Percentiles rank a stretch among this genome's conserved stretches.
phyloP scores from a whole-genome alignment of 37 sponge, comb jelly and placozoan genomes.

The Amphimedon queenslandica region DNA sequence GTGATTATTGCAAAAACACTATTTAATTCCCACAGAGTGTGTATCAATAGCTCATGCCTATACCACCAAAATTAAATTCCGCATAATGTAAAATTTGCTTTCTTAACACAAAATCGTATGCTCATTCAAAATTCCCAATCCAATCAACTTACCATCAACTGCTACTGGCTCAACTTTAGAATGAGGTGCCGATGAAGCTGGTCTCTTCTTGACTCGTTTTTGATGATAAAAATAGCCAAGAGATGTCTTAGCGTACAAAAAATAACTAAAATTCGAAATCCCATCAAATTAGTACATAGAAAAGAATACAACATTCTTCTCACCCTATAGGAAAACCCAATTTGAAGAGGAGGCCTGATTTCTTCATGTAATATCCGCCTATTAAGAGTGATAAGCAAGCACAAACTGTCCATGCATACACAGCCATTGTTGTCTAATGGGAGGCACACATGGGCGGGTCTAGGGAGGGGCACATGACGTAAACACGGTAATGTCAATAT shows the following conservation, averaged over 20 bases:
- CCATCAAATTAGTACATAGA: not conserved
- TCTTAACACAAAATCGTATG: not conserved
- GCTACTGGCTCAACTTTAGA: not conserved
- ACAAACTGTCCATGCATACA: too few species aligned
- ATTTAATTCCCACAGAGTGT: too few species aligned
- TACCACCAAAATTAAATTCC: too few species aligned
- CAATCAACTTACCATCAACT: not conserved
- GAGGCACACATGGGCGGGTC: too few species aligned
- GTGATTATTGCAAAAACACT: too few species aligned
- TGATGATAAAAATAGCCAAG: conserved; percentile 47
- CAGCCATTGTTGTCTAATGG: too few species aligned
- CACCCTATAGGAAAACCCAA: conserved; percentile 47
- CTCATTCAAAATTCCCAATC: too few species aligned
- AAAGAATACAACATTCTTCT: not conserved
- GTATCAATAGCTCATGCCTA: too few species aligned
- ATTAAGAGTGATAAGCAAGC: not conserved
- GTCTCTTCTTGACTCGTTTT: conserved; percentile 15
- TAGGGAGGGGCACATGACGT: too few species aligned
- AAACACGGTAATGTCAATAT: too few species aligned
- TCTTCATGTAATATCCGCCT: conserved; percentile 15
- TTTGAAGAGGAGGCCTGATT: conserved; percentile 11
- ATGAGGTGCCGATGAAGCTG: not conserved
- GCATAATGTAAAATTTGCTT: not conserved
- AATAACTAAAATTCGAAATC: conserved; percentile 18
- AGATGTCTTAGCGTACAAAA: conserved; percentile 35